Evolutionary conservation across 2,797 vertebrate species (phyloP).

Genomic region (Coccyzus lansbergi): DNA sequence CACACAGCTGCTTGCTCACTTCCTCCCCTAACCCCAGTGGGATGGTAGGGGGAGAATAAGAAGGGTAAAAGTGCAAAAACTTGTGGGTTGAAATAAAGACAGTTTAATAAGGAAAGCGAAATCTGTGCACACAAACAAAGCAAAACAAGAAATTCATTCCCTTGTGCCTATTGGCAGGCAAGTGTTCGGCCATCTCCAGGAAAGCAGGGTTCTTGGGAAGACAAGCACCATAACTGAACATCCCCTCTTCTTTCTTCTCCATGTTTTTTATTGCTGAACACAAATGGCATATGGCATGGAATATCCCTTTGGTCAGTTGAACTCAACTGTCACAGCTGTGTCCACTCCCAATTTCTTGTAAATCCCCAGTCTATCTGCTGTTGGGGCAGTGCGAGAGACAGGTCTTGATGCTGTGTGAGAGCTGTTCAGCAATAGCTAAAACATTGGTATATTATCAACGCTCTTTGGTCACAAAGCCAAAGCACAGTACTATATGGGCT

Average conservation of each 20-base stretch:
- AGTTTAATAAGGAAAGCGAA: background rate
- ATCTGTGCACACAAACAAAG: background rate
- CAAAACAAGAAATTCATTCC: background rate
- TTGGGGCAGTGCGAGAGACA: background rate
- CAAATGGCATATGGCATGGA: background rate
- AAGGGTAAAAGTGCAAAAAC: background rate
- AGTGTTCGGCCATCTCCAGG: no score
- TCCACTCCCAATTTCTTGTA: background rate
- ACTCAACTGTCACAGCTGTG: background rate
- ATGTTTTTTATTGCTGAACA: no score
- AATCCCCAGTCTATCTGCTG: background rate
- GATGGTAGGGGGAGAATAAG: background rate
- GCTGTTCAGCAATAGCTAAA: background rate
- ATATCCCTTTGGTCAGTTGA: background rate
- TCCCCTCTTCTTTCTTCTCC: no score
- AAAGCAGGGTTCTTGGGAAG: no score
- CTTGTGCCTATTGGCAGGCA: no score
- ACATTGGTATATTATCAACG: background rate
- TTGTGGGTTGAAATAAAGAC: background rate
- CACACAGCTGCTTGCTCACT: background rate
- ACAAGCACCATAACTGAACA: no score
- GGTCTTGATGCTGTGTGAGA: background rate
- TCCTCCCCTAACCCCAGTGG: background rate
- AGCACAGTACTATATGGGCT: background rate
- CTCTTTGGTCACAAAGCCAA: background rate